Evolutionary conservation across 2,888 invertebrate species (phyloP), one percentile per base, ranked within the genome.

Genomic region (Mesoligia furuncula): DNA sequence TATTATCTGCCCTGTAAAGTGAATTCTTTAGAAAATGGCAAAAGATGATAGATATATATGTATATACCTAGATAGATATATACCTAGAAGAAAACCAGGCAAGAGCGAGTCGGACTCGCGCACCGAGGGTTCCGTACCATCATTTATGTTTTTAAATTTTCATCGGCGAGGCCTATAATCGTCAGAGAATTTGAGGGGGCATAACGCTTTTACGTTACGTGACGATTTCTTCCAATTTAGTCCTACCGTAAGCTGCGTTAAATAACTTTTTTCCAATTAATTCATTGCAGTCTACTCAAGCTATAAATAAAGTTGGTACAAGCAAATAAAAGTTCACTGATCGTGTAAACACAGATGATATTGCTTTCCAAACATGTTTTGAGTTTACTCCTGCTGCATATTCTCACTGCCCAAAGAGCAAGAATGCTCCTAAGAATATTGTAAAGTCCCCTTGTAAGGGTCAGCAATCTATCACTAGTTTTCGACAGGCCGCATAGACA

Each of bases 391-490:
- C 48, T 8, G 27, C 27, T 31, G 13, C 15, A 31, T 36, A 51
- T 68, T n/a, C 36, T n/a, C 9, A 36, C 59, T 57, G 9, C 1
- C 6, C 17, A n/a, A 36, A 36, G 31, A 68, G 24, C 62, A 62
- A 62, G 64, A 69, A 62, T n/a, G 64, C 2, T 9, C 4, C 36
- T n/a, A 39, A 39, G n/a, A 62, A n/a, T 69, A 83, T 77, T 57
- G 45, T 48, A 48, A 69, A 31, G 62, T 13, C 13, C 17, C 6
- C 15, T 5, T 27, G 48, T 7, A 36, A n/a, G 42, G 80, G 83
- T 69, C 67, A 68, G 67, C 51, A 77, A 80, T 80, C 51, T 61
- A 78, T 80, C 83, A 80, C 65, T 59, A 69, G 51, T 59, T 31
- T 77, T 61, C 69, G 68, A 77, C 83, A 80, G 78, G 36, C 59